These are phyloP conservation scores for Entelurus aequoreus DNA, from an alignment of 2,113 vertebrate genomes.

Conservation along the genomic window DNA sequence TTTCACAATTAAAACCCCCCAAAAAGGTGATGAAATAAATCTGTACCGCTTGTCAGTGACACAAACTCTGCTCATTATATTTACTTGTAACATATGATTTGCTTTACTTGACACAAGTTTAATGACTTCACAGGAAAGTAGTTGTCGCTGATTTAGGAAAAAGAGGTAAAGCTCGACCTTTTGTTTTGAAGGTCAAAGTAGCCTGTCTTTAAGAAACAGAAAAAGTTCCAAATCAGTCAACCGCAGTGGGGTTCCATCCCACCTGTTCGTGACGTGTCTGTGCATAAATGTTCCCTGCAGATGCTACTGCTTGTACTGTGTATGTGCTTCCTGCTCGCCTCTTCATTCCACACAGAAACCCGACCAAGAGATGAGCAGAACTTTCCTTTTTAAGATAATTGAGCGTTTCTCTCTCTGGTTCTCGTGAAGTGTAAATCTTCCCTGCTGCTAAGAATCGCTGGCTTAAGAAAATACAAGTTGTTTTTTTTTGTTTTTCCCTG, in stretches of 20 bases:
- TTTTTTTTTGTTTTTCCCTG: neutral
- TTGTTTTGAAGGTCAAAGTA: neutral
- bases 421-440: neutral
- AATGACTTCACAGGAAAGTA: too few relatives aligned
- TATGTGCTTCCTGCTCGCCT: neutral
- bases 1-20: too few relatives aligned
- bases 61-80: too few relatives aligned
- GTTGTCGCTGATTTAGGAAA: too few relatives aligned
- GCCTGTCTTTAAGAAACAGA: too few relatives aligned
- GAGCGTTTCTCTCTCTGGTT: neutral
- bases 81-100: too few relatives aligned
- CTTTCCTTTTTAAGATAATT: neutral
- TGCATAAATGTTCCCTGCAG: neutral
- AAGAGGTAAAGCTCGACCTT: neutral
- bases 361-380: constrained; percentile 3
- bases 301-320: neutral
- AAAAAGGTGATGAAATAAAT: too few relatives aligned
- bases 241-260: neutral
- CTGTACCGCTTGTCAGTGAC: too few relatives aligned
- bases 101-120: too few relatives aligned
- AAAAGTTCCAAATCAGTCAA: neutral
- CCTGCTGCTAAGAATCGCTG: neutral
- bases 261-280: neutral
- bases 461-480: neutral
- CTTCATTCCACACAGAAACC: neutral